phyloP scores from a whole-genome alignment of 2,888 invertebrate genomes.

The Taenaris catops region DNA sequence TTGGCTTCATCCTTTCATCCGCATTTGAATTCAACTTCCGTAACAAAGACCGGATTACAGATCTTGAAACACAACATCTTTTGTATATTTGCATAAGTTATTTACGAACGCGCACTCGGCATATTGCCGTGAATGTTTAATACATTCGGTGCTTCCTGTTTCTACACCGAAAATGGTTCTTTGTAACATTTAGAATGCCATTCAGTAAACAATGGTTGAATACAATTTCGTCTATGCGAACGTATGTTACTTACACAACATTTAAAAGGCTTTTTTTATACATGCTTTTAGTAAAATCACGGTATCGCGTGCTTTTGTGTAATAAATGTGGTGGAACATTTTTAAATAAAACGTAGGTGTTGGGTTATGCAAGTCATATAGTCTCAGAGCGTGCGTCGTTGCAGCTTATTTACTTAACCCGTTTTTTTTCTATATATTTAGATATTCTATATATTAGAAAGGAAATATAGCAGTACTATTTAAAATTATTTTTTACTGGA shows the following conservation, averaged over 20 bases:
- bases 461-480: too few species aligned
- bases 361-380: constrained; percentile 32
- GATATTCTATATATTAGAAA: not conserved
- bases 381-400: too few species aligned
- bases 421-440: not conserved
- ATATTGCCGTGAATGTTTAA: constrained; percentile 58
- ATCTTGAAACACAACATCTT: constrained; percentile 42
- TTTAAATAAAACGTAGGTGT: constrained; percentile 44
- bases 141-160: constrained; percentile 33
- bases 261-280: constrained; percentile 36
- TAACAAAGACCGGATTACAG: constrained; percentile 33
- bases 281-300: constrained; percentile 66
- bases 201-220: constrained; percentile 47
- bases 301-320: constrained; percentile 53
- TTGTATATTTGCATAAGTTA: constrained; percentile 56
- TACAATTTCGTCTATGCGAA: constrained; percentile 45
- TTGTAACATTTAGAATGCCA: constrained; percentile 47
- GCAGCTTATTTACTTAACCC: too few species aligned
- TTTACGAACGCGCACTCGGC: constrained; percentile 43
- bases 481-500: too few species aligned
- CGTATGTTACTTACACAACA: constrained; percentile 33
- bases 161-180: constrained; percentile 52
- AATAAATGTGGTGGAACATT: constrained; percentile 40
- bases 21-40: constrained; percentile 25
- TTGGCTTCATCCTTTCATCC: too few species aligned